Evolutionary conservation across 1,140 invertebrate species (phyloP).

Genomic region (Harlomillsia oculata): DNA sequence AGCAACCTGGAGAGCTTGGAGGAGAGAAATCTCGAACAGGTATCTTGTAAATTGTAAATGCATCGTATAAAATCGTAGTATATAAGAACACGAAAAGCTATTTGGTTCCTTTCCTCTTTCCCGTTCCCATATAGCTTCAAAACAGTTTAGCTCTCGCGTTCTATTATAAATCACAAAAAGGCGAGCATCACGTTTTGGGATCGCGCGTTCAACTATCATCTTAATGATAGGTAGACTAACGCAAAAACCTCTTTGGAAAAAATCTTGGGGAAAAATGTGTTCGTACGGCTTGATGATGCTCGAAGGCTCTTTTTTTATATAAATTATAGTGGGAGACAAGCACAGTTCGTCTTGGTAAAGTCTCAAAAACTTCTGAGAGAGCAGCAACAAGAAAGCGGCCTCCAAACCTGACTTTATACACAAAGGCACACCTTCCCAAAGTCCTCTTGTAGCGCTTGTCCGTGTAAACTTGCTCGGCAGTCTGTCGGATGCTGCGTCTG

Average conservation of each 20-base stretch:
- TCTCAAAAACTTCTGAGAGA: no score
- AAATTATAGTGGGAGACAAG: constrained; percentile 21
- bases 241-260: constrained; percentile 25
- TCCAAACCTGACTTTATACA: neutral
- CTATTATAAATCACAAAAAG: constrained; percentile 31
- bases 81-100: no score
- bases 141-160: no score
- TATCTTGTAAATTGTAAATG: constrained; percentile 11
- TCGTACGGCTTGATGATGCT: constrained; percentile 20
- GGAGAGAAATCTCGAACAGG: constrained; percentile 25
- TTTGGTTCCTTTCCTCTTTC: no score
- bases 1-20: no score
- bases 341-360: no score
- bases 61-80: no score
- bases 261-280: constrained; percentile 21
- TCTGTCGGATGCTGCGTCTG: neutral
- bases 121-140: no score
- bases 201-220: constrained; percentile 27
- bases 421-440: neutral
- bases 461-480: no score
- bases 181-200: constrained; percentile 31
- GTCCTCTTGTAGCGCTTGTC: neutral
- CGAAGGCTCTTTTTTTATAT: constrained; percentile 20
- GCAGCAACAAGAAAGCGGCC: neutral
- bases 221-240: constrained; percentile 28